A percentile compares a stretch with the other conserved stretches of the same genome.
These are phyloP conservation scores for Lapara coniferarum DNA, from an alignment of 2,888 invertebrate species.

Conservation along the genomic window DNA sequence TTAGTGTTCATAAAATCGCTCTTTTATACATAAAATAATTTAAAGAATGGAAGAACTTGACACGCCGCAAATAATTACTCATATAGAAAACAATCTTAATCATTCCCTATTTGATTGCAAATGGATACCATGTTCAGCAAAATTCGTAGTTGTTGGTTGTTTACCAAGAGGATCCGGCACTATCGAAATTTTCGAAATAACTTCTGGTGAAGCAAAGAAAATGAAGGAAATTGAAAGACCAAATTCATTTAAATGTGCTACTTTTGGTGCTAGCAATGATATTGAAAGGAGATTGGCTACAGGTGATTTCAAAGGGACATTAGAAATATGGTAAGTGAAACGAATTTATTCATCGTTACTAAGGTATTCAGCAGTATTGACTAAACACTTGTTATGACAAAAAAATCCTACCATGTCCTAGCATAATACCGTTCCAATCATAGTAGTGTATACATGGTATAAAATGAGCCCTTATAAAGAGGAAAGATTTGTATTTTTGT, in stretches of 20 bases:
- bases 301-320: slow-evolving; percentile 93
- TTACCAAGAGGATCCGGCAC: slow-evolving; percentile 93
- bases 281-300: slow-evolving; percentile 93
- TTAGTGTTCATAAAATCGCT: slow-evolving; percentile 42
- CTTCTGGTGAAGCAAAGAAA: slow-evolving; percentile 87
- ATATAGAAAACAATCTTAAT: slow-evolving; percentile 91
- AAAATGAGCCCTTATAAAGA: too few species aligned
- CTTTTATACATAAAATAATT: slow-evolving; percentile 2
- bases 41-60: slow-evolving; percentile 73
- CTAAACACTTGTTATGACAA: not conserved
- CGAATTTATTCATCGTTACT: not conserved
- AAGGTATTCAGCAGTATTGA: not conserved
- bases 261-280: slow-evolving; percentile 94
- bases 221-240: slow-evolving; percentile 90
- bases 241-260: slow-evolving; percentile 95
- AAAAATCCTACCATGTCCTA: too few species aligned
- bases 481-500: too few species aligned
- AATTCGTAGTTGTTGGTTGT: slow-evolving; percentile 94
- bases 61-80: slow-evolving; percentile 95
- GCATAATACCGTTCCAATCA: too few species aligned
- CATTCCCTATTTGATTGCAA: slow-evolving; percentile 96
- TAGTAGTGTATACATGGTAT: too few species aligned
- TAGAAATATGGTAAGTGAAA: slow-evolving; percentile 90
- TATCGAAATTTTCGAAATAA: slow-evolving; percentile 91
- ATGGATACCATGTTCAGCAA: slow-evolving; percentile 98